A percentile compares a stretch with the other conserved stretches of the same genome.
These are phyloP conservation scores for Ganaspis brasiliensis DNA, from an alignment of 2,888 invertebrate species.

Conservation along the genomic window DNA sequence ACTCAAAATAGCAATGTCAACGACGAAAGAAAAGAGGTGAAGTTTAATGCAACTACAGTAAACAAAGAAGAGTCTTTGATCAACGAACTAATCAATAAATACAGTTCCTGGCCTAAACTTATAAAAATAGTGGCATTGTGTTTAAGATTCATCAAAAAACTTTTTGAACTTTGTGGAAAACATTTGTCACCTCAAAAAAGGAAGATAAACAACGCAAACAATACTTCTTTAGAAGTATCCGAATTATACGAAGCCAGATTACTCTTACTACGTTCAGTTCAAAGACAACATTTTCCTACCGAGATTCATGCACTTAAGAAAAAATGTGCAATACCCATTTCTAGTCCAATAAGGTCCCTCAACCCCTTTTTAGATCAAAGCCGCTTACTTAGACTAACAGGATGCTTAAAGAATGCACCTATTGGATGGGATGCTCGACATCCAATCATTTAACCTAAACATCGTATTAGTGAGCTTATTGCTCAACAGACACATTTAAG, in stretches of 20 bases:
- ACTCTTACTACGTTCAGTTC: neutral
- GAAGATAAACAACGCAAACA: neutral
- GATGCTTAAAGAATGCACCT: conserved; percentile 41
- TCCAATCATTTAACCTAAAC: conserved; percentile 41
- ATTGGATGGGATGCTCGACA: conserved; percentile 22
- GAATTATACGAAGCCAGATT: neutral
- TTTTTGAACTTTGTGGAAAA: neutral
- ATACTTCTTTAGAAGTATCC: neutral
- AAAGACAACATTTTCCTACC: neutral
- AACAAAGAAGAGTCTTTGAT: neutral
- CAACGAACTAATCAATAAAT: neutral
- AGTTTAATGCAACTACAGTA: neutral
- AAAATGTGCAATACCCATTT: neutral
- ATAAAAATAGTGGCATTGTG: neutral
- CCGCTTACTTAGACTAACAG: conserved; percentile 32
- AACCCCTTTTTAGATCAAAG: conserved; percentile 37
- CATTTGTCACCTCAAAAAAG: neutral
- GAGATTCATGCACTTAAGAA: conserved; percentile 19
- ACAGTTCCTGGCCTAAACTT: neutral
- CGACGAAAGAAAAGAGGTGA: neutral
- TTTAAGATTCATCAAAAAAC: neutral
- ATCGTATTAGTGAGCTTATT: conserved; percentile 13
- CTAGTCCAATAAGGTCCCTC: conserved; percentile 12
- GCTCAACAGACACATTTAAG: conserved; percentile 28
- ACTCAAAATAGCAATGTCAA: neutral